Evolutionary conservation across 2,113 vertebrate species (phyloP).

Genomic region (Pao palembangensis): DNA sequence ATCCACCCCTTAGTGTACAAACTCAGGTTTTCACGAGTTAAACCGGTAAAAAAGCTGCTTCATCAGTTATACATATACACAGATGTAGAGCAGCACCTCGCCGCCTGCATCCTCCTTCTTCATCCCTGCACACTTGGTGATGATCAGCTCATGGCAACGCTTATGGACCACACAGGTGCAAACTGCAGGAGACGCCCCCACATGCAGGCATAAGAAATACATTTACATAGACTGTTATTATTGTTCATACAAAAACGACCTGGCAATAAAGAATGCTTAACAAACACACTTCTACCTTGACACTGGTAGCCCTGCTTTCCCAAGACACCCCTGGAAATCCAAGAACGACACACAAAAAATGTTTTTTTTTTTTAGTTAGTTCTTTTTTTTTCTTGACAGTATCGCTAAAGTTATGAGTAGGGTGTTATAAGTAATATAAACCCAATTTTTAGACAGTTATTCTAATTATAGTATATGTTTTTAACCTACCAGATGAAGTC

Average conservation of each 20-base stretch:
- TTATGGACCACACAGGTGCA: constrained; percentile 97
- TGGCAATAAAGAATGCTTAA: background rate
- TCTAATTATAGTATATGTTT: background rate
- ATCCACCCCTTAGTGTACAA: too few relatives aligned
- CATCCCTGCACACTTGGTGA: constrained; percentile 92
- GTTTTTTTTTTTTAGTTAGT: background rate
- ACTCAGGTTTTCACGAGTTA: too few relatives aligned
- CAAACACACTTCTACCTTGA: constrained; percentile 81
- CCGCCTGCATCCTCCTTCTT: constrained; percentile 88
- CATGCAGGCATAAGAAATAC: background rate
- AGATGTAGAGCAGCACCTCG: constrained; percentile 75
- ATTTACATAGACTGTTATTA: background rate
- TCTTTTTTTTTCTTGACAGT: too few relatives aligned
- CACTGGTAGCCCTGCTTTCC: constrained; percentile 98
- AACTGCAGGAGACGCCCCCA: constrained; percentile 73
- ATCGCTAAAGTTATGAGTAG: background rate
- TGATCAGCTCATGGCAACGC: constrained; percentile 94
- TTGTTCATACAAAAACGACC: too few relatives aligned
- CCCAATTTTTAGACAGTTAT: background rate
- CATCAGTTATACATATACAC: background rate
- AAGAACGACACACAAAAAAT: constrained; percentile 36
- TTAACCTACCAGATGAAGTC: constrained; percentile 91
- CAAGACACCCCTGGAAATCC: constrained; percentile 86
- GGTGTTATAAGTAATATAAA: background rate
- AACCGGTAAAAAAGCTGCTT: background rate